Evolutionary conservation across 2,797 vertebrate species (phyloP).

Genomic region (Parauchenoglanis ngamensis): DNA sequence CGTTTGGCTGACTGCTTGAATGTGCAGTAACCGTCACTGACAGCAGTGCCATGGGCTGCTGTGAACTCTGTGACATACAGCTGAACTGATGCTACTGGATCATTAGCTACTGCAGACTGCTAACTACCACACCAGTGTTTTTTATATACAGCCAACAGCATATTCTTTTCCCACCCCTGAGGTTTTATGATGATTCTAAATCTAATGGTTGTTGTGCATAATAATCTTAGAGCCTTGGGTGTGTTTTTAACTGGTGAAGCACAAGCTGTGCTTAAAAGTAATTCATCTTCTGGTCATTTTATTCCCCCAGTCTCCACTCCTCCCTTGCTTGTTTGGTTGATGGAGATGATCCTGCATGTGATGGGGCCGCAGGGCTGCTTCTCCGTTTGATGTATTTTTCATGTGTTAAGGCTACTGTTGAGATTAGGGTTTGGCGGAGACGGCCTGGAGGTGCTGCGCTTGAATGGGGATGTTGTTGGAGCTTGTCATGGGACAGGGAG

Average conservation of each 20-base stretch:
- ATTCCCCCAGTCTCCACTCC: conserved; percentile 15
- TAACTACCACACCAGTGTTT: conserved; percentile 41
- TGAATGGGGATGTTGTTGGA: conserved; percentile 80
- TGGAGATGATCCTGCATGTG: conserved; percentile 75
- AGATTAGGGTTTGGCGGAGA: conserved; percentile 61
- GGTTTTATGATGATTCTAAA: conserved; percentile 32
- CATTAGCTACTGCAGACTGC: conserved; percentile 65
- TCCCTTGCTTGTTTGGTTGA: conserved; percentile 63
- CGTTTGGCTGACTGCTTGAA: conserved; percentile 60
- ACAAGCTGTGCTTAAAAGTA: conserved; percentile 33
- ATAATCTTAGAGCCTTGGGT: conserved; percentile 31
- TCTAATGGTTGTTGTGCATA: conserved; percentile 36
- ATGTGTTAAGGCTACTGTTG: conserved; percentile 78
- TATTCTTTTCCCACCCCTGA: conserved; percentile 6
- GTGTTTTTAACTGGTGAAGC: conserved; percentile 41
- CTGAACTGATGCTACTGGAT: conserved; percentile 74
- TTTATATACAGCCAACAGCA: conserved; percentile 12
- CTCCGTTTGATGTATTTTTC: conserved; percentile 81
- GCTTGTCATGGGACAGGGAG: conserved; percentile 75
- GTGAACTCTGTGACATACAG: conserved; percentile 65
- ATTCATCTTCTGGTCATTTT: conserved; percentile 42
- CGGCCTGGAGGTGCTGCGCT: conserved; percentile 72
- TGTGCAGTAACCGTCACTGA: conserved; percentile 66
- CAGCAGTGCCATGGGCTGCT: conserved; percentile 64
- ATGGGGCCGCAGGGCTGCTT: conserved; percentile 68